Conservation (phyloP, 2,797 vertebrate species). For the Mionectes olivaceus region DNA sequence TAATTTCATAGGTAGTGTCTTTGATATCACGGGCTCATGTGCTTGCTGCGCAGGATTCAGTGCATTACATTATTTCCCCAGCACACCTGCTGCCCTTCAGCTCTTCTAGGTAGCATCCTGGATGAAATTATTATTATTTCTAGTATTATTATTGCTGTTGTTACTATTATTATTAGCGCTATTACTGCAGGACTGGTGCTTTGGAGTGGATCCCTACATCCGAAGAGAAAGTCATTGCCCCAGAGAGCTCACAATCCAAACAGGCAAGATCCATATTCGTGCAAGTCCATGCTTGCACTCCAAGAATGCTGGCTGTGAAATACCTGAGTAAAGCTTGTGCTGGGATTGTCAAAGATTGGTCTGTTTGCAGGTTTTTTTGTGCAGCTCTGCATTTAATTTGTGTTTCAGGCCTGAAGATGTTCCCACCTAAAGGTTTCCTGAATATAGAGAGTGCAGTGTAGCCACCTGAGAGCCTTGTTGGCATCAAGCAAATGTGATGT, state of each 20-base stretch:
- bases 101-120: not conserved
- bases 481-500: not conserved
- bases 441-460: not conserved
- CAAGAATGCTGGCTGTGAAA: slow-evolving; percentile 39
- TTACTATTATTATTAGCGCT: not conserved
- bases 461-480: not conserved
- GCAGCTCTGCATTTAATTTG: not conserved
- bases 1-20: slow-evolving; percentile 66
- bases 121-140: slow-evolving; percentile 24
- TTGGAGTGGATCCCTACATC: not conserved
- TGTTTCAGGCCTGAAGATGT: not conserved
- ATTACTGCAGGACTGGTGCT: not conserved
- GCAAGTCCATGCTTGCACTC: slow-evolving; percentile 28
- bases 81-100: slow-evolving; percentile 63
- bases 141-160: slow-evolving; percentile 13
- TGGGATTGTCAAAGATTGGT: slow-evolving; percentile 8
- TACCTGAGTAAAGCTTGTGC: not conserved
- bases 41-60: not conserved
- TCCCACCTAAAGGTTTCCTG: not conserved
- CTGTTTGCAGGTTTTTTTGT: not conserved
- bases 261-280: not conserved
- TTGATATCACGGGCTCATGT: slow-evolving; percentile 52
- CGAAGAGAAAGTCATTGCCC: slow-evolving; percentile 30
- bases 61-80: slow-evolving; percentile 21
- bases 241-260: slow-evolving; percentile 18